Evolutionary conservation across 2,113 vertebrate genomes (phyloP).

Genomic region (Sula dactylatra): DNA sequence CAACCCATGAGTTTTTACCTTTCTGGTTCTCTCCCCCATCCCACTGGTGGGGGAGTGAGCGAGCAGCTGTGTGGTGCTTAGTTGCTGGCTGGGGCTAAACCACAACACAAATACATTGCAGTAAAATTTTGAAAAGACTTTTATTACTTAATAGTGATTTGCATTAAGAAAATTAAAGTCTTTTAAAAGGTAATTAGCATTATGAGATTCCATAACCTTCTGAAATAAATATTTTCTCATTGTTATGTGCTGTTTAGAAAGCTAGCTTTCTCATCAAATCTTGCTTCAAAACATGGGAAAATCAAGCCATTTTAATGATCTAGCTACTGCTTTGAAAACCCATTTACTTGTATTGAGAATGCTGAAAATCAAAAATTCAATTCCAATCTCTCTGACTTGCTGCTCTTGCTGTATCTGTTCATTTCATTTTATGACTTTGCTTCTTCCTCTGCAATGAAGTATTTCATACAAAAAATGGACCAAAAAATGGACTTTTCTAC

Average conservation of each 20-base stretch:
- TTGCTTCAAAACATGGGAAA: not conserved
- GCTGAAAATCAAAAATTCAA: not conserved
- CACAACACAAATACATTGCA: not conserved
- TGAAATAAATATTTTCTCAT: not conserved
- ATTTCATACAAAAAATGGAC: slow-evolving; percentile 1
- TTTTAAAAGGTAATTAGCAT: not conserved
- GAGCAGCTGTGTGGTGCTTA: too few species aligned
- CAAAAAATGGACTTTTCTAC: not conserved
- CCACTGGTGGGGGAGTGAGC: too few species aligned
- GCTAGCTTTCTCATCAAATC: not conserved
- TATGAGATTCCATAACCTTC: not conserved
- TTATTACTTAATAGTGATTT: not conserved
- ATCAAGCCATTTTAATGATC: not conserved
- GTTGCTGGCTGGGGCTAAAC: too few species aligned
- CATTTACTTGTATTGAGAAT: not conserved
- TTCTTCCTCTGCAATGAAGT: not conserved
- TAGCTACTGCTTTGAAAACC: not conserved
- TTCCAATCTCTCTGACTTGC: not conserved
- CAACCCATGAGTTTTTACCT: too few species aligned
- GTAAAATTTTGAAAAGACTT: not conserved
- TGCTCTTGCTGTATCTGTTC: not conserved
- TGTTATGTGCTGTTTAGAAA: not conserved
- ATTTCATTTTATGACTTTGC: not conserved
- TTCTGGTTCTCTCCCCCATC: too few species aligned
- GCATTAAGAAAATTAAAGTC: not conserved